Base-by-base conservation (phyloP, 35 echinoderm and acorn worm species). In the Ptychodera flava region DNA sequence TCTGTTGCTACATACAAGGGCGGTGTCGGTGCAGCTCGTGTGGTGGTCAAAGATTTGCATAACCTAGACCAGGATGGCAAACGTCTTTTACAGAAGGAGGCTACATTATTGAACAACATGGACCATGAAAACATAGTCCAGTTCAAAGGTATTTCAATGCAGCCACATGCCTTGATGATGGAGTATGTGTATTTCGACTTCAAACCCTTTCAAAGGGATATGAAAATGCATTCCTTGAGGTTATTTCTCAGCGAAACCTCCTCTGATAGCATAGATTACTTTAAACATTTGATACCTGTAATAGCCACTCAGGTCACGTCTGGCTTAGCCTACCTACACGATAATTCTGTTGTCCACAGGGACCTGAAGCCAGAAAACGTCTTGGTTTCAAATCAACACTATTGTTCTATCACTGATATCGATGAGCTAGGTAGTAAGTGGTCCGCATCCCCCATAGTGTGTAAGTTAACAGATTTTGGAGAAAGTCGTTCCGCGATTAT, bases 381-480 rank as follows among this genome's bases (percentile, higher is more conserved):
- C 0, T 81, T 83, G 0, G 80, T 82, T n/a, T 32, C 27, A 22
- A 89, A 89, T 38, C 87, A 82, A 33, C 87, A 89, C 36, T 89
- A 89, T 33, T 14, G 32, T 0, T 31, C 81, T 36, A 16, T 88
- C 34, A 36, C 86, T 33, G 0, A 1, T n/a, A n/a, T n/a, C 16
- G 82, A 36, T 15, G 82, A 84, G 0, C 28, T 84, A 30, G 16
- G 64, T 30, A 34, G 36, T 36, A 38, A 38, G 82, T 84, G 82
- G 82, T n/a, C 82, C 36, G 31, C 82, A 16, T 38, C 36, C 28
- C 87, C 87, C 81, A 33, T 89, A 12, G 37, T 31, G 6, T 89
- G 87, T 37, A 89, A 89, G 78, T 80, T 89, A 0, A 82, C 87
- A 32, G 87, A 89, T 75, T 89, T 89, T 82, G 87, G 87, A 1